phyloP scores from a whole-genome alignment of 1,140 invertebrate genomes.

The Megalonaias nervosa region DNA sequence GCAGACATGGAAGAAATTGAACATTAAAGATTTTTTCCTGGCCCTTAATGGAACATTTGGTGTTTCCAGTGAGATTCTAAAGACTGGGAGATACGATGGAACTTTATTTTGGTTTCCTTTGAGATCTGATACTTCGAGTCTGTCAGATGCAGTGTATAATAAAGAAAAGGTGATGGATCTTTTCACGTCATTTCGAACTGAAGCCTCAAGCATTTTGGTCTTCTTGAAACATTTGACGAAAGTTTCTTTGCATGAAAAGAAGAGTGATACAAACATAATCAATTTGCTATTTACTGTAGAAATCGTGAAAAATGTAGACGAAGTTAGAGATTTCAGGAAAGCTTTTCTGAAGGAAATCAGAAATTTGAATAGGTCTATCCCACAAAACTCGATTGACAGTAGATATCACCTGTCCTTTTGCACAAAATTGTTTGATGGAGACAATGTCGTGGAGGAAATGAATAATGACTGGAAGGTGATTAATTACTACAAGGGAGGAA shows the following conservation, averaged over 20 bases:
- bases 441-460: too few relatives aligned
- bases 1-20: constrained; percentile 2
- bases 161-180: constrained; percentile 42
- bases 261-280: neutral
- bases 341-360: too few relatives aligned
- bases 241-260: neutral
- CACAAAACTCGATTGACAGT: too few relatives aligned
- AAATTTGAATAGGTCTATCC: too few relatives aligned
- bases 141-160: constrained; percentile 43
- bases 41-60: constrained; percentile 27
- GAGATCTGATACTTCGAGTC: constrained; percentile 35
- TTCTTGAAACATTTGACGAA: constrained; percentile 43
- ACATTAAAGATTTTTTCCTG: neutral
- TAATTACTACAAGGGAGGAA: constrained; percentile 33
- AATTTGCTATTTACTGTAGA: constrained; percentile 1
- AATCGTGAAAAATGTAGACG: neutral
- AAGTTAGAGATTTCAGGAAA: neutral
- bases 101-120: constrained; percentile 65
- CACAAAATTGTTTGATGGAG: too few relatives aligned
- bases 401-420: too few relatives aligned
- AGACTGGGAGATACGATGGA: constrained; percentile 34
- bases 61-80: constrained; percentile 8
- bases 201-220: constrained; percentile 39
- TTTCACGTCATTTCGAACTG: constrained; percentile 39
- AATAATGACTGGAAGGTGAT: constrained; percentile 35